phyloP scores from a whole-genome alignment of 2,888 invertebrate genomes.

The Eristalis pertinax region DNA sequence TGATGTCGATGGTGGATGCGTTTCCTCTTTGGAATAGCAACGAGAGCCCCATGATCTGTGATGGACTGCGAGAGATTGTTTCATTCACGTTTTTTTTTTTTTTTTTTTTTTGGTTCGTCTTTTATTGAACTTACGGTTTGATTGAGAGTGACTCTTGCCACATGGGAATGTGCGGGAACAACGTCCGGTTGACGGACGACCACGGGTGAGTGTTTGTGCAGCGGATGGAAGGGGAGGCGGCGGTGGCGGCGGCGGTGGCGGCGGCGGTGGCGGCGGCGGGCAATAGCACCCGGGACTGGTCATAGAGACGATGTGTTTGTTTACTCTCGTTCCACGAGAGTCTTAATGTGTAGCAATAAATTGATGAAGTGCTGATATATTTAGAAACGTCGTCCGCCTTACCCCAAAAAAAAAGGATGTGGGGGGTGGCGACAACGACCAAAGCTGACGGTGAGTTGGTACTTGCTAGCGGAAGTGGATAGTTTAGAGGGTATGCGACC shows the following conservation, averaged over 20 bases:
- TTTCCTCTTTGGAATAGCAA: constrained; percentile 8
- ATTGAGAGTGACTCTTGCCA: constrained; percentile 41
- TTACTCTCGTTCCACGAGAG: constrained; percentile 39
- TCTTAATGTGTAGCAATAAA: constrained; percentile 64
- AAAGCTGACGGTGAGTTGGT: background rate
- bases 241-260: too few species aligned
- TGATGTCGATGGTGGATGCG: constrained; percentile 38
- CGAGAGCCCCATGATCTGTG: background rate
- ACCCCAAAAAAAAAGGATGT: constrained; percentile 20
- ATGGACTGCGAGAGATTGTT: constrained; percentile 4
- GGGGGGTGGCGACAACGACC: too few species aligned
- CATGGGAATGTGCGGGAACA: constrained; percentile 27
- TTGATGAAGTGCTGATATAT: constrained; percentile 65
- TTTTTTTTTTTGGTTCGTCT: background rate
- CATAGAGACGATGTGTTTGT: constrained; percentile 35
- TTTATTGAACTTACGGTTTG: constrained; percentile 4
- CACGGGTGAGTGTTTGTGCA: background rate
- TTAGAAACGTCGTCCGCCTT: constrained; percentile 30
- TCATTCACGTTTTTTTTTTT: background rate
- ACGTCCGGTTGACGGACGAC: constrained; percentile 12
- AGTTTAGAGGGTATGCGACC: background rate
- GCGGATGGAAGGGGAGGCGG: background rate
- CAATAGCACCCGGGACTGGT: background rate
- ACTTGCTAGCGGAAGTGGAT: constrained; percentile 5
- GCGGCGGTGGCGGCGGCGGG: too few species aligned